Evolutionary conservation across 2,797 vertebrate species (phyloP).

Genomic region (Sternotherus odoratus): DNA sequence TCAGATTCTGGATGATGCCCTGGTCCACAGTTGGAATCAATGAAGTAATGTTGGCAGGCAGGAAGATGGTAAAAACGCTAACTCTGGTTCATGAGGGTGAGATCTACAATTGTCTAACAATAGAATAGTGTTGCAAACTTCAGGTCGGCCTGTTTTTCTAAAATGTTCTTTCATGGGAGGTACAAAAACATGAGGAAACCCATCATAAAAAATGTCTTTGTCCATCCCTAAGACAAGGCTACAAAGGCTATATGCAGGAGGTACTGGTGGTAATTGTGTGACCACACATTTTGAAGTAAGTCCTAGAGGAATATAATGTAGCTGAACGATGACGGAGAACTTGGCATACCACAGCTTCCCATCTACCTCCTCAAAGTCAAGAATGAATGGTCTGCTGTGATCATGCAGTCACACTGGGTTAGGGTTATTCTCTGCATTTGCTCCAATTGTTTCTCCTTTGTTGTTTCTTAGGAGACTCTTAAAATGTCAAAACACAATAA

Average conservation of each 20-base stretch:
- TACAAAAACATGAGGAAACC: too few relatives aligned
- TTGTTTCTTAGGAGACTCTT: slow-evolving; percentile 56
- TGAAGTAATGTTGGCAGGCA: too few relatives aligned
- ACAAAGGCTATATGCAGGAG: background rate
- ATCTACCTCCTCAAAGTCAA: slow-evolving; percentile 1
- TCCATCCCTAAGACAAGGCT: background rate
- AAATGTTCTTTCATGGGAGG: too few relatives aligned
- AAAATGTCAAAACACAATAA: slow-evolving; percentile 58
- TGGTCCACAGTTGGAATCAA: too few relatives aligned
- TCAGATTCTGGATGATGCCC: too few relatives aligned
- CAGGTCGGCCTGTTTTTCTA: too few relatives aligned
- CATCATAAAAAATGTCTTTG: too few relatives aligned
- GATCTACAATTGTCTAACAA: too few relatives aligned
- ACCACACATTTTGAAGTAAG: background rate
- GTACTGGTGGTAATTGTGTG: slow-evolving; percentile 28
- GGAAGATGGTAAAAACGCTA: too few relatives aligned
- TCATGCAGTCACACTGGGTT: slow-evolving; percentile 20
- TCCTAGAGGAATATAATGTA: slow-evolving; percentile 47
- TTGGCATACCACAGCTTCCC: slow-evolving; percentile 62
- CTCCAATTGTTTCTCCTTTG: slow-evolving; percentile 16
- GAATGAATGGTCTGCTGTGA: background rate
- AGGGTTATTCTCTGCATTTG: slow-evolving; percentile 47
- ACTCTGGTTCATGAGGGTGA: too few relatives aligned
- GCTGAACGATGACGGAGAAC: slow-evolving; percentile 36
- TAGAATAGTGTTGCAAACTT: too few relatives aligned